phyloP scores from a whole-genome alignment of 2,113 vertebrate genomes.

The Python bivittatus region DNA sequence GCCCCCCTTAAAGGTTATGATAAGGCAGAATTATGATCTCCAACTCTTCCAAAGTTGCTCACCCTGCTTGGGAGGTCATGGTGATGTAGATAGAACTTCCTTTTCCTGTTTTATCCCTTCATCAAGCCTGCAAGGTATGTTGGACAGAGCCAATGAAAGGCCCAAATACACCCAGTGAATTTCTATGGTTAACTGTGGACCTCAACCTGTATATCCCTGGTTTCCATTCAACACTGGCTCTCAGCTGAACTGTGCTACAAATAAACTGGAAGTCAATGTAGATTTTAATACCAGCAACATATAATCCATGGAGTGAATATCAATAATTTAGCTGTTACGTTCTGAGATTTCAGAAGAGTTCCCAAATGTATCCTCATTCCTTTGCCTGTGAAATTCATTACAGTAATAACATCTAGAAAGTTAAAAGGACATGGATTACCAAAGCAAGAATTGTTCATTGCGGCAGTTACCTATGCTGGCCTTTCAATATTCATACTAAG shows the following conservation, averaged over 20 bases:
- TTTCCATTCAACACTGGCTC: not conserved
- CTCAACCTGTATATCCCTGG: not conserved
- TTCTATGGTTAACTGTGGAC: not conserved
- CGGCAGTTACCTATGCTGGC: not conserved
- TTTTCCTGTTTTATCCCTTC: not conserved
- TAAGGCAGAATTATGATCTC: not conserved
- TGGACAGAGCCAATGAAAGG: not conserved
- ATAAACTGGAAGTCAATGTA: not conserved
- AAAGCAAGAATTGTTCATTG: not conserved
- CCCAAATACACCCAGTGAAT: not conserved
- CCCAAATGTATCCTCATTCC: not conserved
- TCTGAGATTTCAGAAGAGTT: not conserved
- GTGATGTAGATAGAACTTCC: not conserved
- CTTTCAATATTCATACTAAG: not conserved
- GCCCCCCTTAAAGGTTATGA: no score
- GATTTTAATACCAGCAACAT: not conserved
- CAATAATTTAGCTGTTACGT: not conserved
- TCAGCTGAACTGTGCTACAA: not conserved
- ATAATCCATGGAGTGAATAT: not conserved
- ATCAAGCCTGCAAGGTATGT: not conserved
- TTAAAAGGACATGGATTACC: not conserved
- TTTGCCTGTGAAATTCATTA: not conserved
- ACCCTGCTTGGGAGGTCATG: not conserved
- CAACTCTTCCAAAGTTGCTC: not conserved
- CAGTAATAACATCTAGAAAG: not conserved